phyloP scores from a whole-genome alignment of 2,113 vertebrate genomes.

The Cariama cristata region DNA sequence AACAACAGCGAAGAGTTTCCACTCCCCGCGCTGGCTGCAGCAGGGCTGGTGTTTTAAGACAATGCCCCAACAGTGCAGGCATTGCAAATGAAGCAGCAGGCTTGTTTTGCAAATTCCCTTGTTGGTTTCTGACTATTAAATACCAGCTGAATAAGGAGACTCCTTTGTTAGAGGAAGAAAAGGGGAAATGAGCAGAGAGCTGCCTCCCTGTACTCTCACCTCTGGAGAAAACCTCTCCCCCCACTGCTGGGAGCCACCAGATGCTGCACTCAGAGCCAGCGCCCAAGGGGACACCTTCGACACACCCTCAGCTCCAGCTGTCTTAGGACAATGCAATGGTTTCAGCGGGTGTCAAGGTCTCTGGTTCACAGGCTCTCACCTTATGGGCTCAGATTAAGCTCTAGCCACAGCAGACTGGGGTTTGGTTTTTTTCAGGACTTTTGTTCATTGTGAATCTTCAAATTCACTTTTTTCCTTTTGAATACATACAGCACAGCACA shows the following conservation, averaged over 20 bases:
- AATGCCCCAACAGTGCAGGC: not conserved
- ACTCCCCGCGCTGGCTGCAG: not conserved
- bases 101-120: not conserved
- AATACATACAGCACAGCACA: not conserved
- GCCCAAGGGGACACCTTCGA: not conserved
- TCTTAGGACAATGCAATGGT: not conserved
- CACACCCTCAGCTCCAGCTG: not conserved
- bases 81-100: not conserved
- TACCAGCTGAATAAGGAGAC: not conserved
- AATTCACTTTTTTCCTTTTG: not conserved
- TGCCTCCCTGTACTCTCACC: not conserved
- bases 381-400: not conserved
- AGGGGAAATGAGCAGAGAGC: not conserved
- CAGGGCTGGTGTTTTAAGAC: not conserved
- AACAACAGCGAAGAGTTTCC: not conserved
- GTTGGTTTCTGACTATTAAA: not conserved
- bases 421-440: not conserved
- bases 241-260: not conserved
- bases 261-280: not conserved
- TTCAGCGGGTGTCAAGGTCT: not conserved
- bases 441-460: not conserved
- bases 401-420: not conserved
- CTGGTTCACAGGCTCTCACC: not conserved
- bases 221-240: not conserved
- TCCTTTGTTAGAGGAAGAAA: not conserved